These are phyloP conservation scores for Synergus itoensis DNA, from an alignment of 2,888 invertebrate genomes.

Conservation along the genomic window DNA sequence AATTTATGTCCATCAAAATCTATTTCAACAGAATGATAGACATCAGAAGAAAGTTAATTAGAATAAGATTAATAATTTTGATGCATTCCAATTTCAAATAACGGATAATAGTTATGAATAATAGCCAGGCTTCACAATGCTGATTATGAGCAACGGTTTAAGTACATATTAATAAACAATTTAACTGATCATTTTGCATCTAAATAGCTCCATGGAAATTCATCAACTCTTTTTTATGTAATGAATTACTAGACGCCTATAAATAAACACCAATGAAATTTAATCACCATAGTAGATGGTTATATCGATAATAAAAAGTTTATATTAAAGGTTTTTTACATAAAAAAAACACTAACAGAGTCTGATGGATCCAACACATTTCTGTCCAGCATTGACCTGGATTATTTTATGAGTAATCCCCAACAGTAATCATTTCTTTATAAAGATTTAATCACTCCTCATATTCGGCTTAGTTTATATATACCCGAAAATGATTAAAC, in stretches of 20 bases:
- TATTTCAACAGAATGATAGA: not conserved
- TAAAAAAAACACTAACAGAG: too few species aligned
- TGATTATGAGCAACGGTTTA: not conserved
- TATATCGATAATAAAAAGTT: too few species aligned
- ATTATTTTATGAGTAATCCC: too few species aligned
- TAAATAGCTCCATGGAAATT: not conserved
- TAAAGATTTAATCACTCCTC: not conserved
- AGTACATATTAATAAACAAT: not conserved
- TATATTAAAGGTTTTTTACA: too few species aligned
- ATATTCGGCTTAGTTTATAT: not conserved
- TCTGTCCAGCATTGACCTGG: too few species aligned
- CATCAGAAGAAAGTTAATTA: not conserved
- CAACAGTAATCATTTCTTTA: too few species aligned
- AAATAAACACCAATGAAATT: not conserved
- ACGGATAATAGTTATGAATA: not conserved
- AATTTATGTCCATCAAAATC: not conserved
- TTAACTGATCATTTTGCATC: not conserved
- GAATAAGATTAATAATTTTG: not conserved
- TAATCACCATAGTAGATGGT: not conserved
- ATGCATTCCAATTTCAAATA: not conserved
- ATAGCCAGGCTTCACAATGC: not conserved
- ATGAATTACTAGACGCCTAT: not conserved
- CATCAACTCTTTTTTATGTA: not conserved
- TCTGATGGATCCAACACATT: too few species aligned
- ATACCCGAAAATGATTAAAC: constrained; percentile 25